Base-by-base conservation (phyloP, 2,888 invertebrate species). In the Vanessa cardui region DNA sequence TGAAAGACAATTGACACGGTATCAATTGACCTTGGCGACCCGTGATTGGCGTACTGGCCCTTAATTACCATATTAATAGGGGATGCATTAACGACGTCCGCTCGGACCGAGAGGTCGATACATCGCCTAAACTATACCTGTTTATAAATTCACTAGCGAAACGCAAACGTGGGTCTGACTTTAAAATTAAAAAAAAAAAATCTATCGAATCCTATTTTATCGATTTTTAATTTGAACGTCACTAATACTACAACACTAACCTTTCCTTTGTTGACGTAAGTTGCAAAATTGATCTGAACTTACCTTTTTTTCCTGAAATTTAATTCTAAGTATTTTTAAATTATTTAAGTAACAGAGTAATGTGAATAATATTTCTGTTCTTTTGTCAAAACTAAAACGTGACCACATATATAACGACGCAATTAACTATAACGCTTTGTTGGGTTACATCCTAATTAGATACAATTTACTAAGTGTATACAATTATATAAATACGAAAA, bases 41-140 rank as follows among this genome's bases (percentile, higher is more conserved):
- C 73, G 77, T 74, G 79, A 83, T 83, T 79, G 80, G 79, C 79
- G 76, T 78, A 85, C 80, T 78, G 76, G 76, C 70, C 73, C 74
- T 80, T 80, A 84, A 88, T 88, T 83, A 86, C 74, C 81, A 85
- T 86, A 74, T 64, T 73, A 75, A 74, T 66, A 66, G 69, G 79
- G 84, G 83, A 82, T 84, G 81, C 76, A 70, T 76, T 79, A 75
- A 79, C 75, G 81, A 83, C 82, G 78, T 86, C 85, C 85, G 83
- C 65, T 49, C 26, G 26, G 60, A 26, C 47, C 9, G 2, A 39
- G 18, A 56, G 56, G 56, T 56, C 56, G 18, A 56, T 18, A 39
- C 18, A 56, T 54, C 31, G 52, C 65, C 59, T 39, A 46, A 66
- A 58, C 68, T 69, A 47, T 66, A 69, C 60, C 58, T 18, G 47